Evolutionary conservation across 2,888 invertebrate species (phyloP).

Genomic region (Thera britannica): DNA sequence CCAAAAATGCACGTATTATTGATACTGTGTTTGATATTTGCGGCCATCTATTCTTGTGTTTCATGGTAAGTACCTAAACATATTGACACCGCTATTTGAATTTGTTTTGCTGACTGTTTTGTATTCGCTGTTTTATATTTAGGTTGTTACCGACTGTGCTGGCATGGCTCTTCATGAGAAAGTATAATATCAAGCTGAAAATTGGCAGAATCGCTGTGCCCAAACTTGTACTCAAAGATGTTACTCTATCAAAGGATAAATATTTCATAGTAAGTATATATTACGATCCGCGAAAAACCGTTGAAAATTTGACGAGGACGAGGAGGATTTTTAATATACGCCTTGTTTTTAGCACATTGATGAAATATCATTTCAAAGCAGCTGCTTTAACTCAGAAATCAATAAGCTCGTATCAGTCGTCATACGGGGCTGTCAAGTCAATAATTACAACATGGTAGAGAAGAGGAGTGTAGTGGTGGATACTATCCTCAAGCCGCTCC

Average conservation of each 20-base stretch:
- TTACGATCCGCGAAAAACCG: neutral
- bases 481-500: slow-evolving; percentile 77
- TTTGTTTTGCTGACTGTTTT: slow-evolving; percentile 57
- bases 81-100: slow-evolving; percentile 58
- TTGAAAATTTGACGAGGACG: neutral
- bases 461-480: slow-evolving; percentile 73
- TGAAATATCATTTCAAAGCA: slow-evolving; percentile 93
- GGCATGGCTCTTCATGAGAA: slow-evolving; percentile 92
- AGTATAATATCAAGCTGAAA: slow-evolving; percentile 91
- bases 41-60: slow-evolving; percentile 84
- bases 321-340: neutral
- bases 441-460: slow-evolving; percentile 89
- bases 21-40: slow-evolving; percentile 66
- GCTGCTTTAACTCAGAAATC: slow-evolving; percentile 94
- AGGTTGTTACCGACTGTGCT: slow-evolving; percentile 92
- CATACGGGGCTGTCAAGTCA: slow-evolving; percentile 91
- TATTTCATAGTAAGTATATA: slow-evolving; percentile 87
- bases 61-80: slow-evolving; percentile 80
- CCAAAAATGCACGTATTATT: slow-evolving; percentile 70
- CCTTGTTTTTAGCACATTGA: slow-evolving; percentile 89
- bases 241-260: slow-evolving; percentile 91
- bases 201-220: slow-evolving; percentile 93
- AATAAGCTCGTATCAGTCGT: slow-evolving; percentile 93
- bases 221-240: slow-evolving; percentile 91
- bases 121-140: slow-evolving; percentile 53